Evolutionary conservation across 2,888 invertebrate genomes (phyloP), one percentile per base, ranked within the genome.

Genomic region (Protodeltote pygarga): DNA sequence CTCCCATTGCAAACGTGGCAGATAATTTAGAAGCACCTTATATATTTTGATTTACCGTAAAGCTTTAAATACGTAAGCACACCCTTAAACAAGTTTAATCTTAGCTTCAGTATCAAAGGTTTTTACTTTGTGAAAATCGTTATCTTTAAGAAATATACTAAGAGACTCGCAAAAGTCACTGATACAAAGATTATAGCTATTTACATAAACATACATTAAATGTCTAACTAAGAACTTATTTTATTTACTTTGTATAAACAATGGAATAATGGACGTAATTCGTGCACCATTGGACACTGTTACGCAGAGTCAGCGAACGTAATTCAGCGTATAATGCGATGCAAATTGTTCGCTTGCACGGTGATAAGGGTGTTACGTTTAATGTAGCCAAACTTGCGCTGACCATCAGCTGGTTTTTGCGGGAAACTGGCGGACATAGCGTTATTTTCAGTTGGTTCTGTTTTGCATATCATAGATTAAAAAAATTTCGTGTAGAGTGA

Each of bases 341-440:
- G 58, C 55, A 54, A 58, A 62, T 62, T 54, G 57, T 41, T 47
- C 48, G 55, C 55, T 54, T 62, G 48, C 37, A 29, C 27, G 20
- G 27, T 33, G 55, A 62, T 62, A 58, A 58, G 62, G 25, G 62
- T 3, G 17, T 27, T 27, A 27, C 40, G 35, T 61, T 62, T 41
- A 47, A 38, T 54, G 57, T 61, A 27, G 13, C 55, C 34, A 61
- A 54, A 41, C 34, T 59, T 47, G 25, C 40, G 25, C 37, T 61
- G 37, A 41, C 55, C 48, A 47, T 41, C 29, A 40, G 37, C 14
- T 47, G 24, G 37, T 58, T 58, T 47, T 58, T 61, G 55, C 38
- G 39, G 28, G 25, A 29, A 17, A 61, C 40, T 38, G 32, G 37
- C 5, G 14, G 27, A 34, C 23, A 20, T 33, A 28, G 21, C 16